Evolutionary conservation across 1,140 invertebrate genomes (phyloP).

Genomic region (Drosophila sturtevanti): DNA sequence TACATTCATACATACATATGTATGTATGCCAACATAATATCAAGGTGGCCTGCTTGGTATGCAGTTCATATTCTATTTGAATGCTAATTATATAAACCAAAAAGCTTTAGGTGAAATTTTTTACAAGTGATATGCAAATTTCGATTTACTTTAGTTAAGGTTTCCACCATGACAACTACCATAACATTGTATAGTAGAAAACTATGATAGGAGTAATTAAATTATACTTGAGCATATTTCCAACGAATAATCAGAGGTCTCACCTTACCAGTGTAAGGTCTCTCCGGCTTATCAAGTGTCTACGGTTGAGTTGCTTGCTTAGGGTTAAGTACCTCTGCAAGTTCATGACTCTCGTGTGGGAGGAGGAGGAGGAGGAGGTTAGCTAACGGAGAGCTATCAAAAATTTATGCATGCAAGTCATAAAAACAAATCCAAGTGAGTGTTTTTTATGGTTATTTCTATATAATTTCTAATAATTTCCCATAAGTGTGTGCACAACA

Average conservation of each 20-base stretch:
- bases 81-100: background rate
- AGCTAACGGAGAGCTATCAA: background rate
- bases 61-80: background rate
- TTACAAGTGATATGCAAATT: constrained; percentile 20
- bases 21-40: background rate
- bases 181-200: background rate
- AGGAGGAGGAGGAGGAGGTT: background rate
- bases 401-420: constrained; percentile 79
- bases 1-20: no score
- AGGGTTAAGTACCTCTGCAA: constrained; percentile 14
- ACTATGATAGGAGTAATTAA: constrained; percentile 31
- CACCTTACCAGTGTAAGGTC: constrained; percentile 30
- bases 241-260: constrained; percentile 12
- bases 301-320: constrained; percentile 9
- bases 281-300: constrained; percentile 20
- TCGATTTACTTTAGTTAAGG: background rate
- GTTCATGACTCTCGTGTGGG: background rate
- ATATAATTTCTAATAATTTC: constrained; percentile 58
- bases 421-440: constrained; percentile 51
- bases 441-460: constrained; percentile 68
- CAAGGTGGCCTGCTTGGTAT: background rate
- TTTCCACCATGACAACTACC: background rate
- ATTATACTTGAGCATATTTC: constrained; percentile 38
- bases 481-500: constrained; percentile 47
- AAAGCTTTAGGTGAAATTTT: background rate